Evolutionary conservation across 2,888 invertebrate species (phyloP), one percentile per base, ranked within the genome.

Genomic region (Eulithis prunata): DNA sequence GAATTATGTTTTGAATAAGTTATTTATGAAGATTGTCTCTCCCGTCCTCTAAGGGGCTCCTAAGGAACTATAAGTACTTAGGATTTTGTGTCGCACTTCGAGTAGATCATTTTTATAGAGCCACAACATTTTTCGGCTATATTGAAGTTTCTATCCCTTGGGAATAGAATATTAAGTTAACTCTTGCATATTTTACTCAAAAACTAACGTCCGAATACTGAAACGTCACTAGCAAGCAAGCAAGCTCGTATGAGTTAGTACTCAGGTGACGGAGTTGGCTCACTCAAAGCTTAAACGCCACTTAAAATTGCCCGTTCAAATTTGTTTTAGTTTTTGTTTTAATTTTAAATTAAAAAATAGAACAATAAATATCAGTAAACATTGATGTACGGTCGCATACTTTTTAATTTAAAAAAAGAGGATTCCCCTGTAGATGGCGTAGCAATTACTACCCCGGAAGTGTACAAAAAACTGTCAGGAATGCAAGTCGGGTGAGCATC

Each of bases 1-100:
- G 71, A 78, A 76, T 80, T 78, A 78, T 78, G 75, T 76, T 78
- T 77, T 78, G 78, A 82, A 82, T 82, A 80, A 78, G 76, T 77
- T 76, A 82, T 82, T 75, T 72, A 75, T 75, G 72, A 73, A 72
- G 72, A 78, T 76, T 72, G 69, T 62, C 45, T 57, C 62, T 43
- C 38, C n/a, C 55, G 32, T 57, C 49, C 21, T 62, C 55, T 57
- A 21, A 62, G 56, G 53, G 21, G 52, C 46, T 57, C 4, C 57
- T 58, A 32, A 36, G 32, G 7, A 52, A 28, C 32, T 10, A n/a
- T 46, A 49, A 7, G 21, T 41, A 52, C 61, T 58, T 45, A 51
- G 59, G 51, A 58, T 56, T 56, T 59, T 45, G 10, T 12, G 36
- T 43, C 36, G 10, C 32, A 59, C 57, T 66, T 13, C 4, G 38